These are phyloP conservation scores for Patella ulyssiponensis DNA, from an alignment of 2,888 invertebrate species.

Conservation along the genomic window DNA sequence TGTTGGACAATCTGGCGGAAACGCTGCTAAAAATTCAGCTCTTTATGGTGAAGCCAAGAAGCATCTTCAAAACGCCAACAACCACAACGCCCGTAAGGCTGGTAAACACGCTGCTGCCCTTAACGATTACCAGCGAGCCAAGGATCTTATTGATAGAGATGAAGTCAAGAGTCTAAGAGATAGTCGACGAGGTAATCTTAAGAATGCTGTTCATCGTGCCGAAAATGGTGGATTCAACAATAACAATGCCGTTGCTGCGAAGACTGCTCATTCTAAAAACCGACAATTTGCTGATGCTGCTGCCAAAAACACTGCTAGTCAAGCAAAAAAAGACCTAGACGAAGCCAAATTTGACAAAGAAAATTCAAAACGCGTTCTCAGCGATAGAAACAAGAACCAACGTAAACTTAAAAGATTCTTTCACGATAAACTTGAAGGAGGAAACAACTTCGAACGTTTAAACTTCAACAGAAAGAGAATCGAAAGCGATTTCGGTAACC, in stretches of 20 bases:
- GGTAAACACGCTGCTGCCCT: constrained; percentile 29
- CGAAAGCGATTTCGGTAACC: constrained; percentile 33
- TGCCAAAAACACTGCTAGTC: constrained; percentile 30
- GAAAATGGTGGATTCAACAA: constrained; percentile 32
- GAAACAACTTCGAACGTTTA: constrained; percentile 34
- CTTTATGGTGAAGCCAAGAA: constrained; percentile 1
- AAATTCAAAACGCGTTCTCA: constrained; percentile 25
- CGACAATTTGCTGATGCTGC: constrained; percentile 31
- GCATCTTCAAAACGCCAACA: constrained; percentile 18
- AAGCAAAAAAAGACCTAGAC: constrained; percentile 28
- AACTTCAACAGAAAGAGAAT: constrained; percentile 33
- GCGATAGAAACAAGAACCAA: constrained; percentile 32
- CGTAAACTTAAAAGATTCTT: constrained; percentile 34
- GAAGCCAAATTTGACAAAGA: constrained; percentile 34
- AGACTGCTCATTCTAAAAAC: constrained; percentile 29
- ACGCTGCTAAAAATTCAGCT: not conserved
- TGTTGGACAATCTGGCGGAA: constrained; percentile 5
- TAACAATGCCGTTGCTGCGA: constrained; percentile 34
- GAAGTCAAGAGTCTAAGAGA: constrained; percentile 35
- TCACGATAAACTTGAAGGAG: constrained; percentile 36
- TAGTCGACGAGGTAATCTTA: constrained; percentile 31
- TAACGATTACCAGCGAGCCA: constrained; percentile 34
- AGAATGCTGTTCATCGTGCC: constrained; percentile 31
- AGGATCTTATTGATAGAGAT: constrained; percentile 32
- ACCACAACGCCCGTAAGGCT: constrained; percentile 23